Conservation (phyloP, 1,140 invertebrate genomes). For the Diorhabda carinulata region DNA sequence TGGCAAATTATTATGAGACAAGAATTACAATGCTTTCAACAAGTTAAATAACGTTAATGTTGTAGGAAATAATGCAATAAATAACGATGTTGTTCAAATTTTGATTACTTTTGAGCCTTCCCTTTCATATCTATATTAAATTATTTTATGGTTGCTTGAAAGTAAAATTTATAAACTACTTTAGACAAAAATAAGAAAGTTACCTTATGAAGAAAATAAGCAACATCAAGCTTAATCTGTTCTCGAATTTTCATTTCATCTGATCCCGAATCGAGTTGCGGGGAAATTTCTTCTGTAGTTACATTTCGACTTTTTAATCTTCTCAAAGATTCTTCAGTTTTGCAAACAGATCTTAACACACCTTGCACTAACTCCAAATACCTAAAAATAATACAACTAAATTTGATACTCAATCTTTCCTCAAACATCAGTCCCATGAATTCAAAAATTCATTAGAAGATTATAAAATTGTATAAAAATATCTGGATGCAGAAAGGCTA, state of each 20-base stretch:
- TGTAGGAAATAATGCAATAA: background rate
- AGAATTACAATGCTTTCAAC: too few relatives aligned
- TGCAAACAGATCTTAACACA: conserved; percentile 87
- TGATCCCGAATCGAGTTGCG: conserved; percentile 53
- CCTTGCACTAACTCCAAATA: conserved; percentile 78
- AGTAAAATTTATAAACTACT: background rate
- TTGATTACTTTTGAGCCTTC: too few relatives aligned
- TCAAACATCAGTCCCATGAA: too few relatives aligned
- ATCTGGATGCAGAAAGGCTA: too few relatives aligned
- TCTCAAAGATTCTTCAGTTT: conserved; percentile 88
- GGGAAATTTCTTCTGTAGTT: conserved; percentile 47
- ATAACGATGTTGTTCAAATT: background rate
- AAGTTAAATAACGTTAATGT: background rate
- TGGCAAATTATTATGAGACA: too few relatives aligned
- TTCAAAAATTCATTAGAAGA: too few relatives aligned
- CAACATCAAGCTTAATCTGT: conserved; percentile 84
- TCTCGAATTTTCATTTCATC: conserved; percentile 93
- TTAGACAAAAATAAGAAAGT: background rate
- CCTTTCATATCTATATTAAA: background rate
- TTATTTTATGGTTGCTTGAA: background rate
- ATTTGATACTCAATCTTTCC: too few relatives aligned
- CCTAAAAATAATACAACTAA: conserved; percentile 51
- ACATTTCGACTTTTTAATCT: conserved; percentile 77
- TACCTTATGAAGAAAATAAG: conserved; percentile 39
- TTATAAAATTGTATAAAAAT: too few relatives aligned